Percentiles rank a stretch among this genome's conserved stretches.
These are phyloP conservation scores for Diploptera punctata DNA, from an alignment of 2,888 invertebrate species.

Conservation along the genomic window DNA sequence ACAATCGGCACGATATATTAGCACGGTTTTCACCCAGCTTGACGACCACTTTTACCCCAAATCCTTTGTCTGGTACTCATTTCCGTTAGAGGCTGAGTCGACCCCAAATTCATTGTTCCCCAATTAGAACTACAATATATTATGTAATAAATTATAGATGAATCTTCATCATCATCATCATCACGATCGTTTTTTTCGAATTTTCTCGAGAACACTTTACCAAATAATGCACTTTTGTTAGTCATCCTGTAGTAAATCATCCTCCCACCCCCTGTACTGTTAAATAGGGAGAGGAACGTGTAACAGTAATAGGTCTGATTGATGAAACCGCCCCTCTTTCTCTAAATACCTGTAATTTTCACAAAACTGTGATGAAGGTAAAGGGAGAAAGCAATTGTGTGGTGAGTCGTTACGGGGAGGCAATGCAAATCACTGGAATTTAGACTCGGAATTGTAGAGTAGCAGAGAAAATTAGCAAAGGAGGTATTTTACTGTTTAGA, in stretches of 20 bases:
- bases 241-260: neutral
- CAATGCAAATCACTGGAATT: neutral
- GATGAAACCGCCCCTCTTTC: neutral
- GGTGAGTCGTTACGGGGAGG: neutral
- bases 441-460: neutral
- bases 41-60: too few relatives aligned
- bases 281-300: neutral
- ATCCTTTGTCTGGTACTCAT: too few relatives aligned
- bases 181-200: too few relatives aligned
- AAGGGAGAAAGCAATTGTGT: neutral
- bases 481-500: neutral
- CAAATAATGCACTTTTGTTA: too few relatives aligned
- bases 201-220: too few relatives aligned
- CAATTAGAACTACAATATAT: too few relatives aligned
- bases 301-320: neutral
- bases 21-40: too few relatives aligned
- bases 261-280: neutral
- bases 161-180: too few relatives aligned
- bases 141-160: too few relatives aligned
- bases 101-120: too few relatives aligned
- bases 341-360: conserved; percentile 7
- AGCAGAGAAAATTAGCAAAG: neutral
- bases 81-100: too few relatives aligned
- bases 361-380: neutral
- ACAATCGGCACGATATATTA: too few relatives aligned